Evolutionary conservation across 1,140 invertebrate genomes (phyloP).

Genomic region (Camponotus vicinus): DNA sequence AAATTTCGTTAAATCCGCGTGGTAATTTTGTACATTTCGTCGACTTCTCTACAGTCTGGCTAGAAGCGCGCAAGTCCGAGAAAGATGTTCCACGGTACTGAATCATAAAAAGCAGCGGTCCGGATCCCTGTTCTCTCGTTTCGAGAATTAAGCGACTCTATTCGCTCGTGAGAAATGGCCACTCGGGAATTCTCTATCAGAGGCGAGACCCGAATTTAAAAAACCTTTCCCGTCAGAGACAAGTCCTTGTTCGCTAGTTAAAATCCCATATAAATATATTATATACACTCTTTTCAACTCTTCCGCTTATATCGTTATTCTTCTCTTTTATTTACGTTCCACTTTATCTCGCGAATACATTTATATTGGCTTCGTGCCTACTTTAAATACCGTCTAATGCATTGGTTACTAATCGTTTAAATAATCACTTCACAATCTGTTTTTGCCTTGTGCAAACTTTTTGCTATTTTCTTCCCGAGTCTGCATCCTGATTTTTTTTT

Average conservation of each 20-base stretch:
- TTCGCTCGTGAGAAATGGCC: constrained; percentile 56
- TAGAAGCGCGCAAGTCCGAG: background rate
- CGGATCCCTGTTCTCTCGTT: constrained; percentile 24
- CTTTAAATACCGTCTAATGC: constrained; percentile 3
- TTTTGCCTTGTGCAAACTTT: constrained; percentile 15
- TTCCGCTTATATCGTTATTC: background rate
- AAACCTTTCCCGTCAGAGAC: background rate
- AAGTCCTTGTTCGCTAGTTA: constrained; percentile 30
- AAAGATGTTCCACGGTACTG: constrained; percentile 23
- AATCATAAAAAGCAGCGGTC: constrained; percentile 53
- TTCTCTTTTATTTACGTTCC: background rate
- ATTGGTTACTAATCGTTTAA: background rate
- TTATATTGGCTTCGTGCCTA: background rate
- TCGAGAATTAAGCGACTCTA: constrained; percentile 58
- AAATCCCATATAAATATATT: constrained; percentile 18
- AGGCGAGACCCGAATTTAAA: constrained; percentile 51
- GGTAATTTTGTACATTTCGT: background rate
- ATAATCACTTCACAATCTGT: background rate
- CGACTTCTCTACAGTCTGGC: background rate
- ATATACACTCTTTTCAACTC: too few relatives aligned
- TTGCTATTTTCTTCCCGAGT: background rate
- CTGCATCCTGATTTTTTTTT: background rate
- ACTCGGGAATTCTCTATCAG: constrained; percentile 56
- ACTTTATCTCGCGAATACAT: too few relatives aligned
- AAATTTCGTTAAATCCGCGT: background rate